These are phyloP conservation scores for Ptychobarbus kaznakovi DNA, from an alignment of 2,797 vertebrate species.

Conservation along the genomic window DNA sequence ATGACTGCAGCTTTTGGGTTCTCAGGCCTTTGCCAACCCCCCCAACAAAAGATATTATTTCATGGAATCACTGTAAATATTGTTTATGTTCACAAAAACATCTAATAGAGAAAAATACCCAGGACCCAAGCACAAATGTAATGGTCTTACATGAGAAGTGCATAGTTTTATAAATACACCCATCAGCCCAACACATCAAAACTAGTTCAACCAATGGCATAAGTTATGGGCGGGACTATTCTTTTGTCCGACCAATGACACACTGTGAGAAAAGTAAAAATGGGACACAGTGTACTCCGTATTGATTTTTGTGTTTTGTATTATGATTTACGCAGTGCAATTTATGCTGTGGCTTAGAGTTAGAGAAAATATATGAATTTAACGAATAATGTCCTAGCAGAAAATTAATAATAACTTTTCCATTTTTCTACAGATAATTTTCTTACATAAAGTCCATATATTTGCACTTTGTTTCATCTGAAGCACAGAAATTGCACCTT, in stretches of 20 bases:
- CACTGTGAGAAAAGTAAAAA: neutral
- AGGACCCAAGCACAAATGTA: neutral
- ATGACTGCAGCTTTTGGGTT: slow-evolving; percentile 1
- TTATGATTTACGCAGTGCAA: too few relatives aligned
- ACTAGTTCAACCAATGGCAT: neutral
- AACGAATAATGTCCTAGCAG: too few relatives aligned
- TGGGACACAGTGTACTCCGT: neutral
- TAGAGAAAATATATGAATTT: too few relatives aligned
- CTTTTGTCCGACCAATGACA: neutral
- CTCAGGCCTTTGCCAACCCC: neutral
- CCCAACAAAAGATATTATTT: neutral
- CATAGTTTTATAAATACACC: neutral
- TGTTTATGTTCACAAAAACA: neutral
- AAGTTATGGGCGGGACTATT: neutral
- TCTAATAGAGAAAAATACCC: neutral
- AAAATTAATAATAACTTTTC: too few relatives aligned
- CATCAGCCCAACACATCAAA: neutral
- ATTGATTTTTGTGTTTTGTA: neutral
- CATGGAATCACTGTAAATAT: slow-evolving; percentile 2
- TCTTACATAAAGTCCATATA: neutral
- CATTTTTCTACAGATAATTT: too few relatives aligned
- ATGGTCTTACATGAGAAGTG: neutral
- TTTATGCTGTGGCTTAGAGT: too few relatives aligned
- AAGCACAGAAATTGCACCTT: too few relatives aligned
- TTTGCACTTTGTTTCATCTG: neutral